Conservation (phyloP, 2,888 invertebrate genomes). For the Sericinus montela region DNA sequence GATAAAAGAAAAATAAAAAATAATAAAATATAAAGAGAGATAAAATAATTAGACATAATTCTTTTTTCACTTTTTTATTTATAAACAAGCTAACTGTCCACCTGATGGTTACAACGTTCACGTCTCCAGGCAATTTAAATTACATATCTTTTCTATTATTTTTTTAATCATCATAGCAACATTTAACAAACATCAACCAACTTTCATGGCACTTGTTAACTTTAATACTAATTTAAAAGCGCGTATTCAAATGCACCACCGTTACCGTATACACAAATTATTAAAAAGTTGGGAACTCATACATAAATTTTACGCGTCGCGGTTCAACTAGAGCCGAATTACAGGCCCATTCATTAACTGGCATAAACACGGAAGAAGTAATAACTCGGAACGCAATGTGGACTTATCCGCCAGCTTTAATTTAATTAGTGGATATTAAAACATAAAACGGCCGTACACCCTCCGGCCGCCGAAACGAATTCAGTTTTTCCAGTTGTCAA, state of each 20-base stretch:
- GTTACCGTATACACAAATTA: constrained; percentile 4
- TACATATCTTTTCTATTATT: too few species aligned
- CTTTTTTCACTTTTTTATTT: too few species aligned
- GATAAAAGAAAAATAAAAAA: too few species aligned
- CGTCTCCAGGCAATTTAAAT: too few species aligned
- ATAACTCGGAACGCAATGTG: constrained; percentile 24
- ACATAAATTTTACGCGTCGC: constrained; percentile 12
- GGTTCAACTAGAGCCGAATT: constrained; percentile 21
- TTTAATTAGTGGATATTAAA: constrained; percentile 26
- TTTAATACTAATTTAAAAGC: not conserved
- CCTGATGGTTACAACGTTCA: too few species aligned
- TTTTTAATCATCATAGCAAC: too few species aligned
- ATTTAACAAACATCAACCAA: not conserved
- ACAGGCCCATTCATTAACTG: constrained; percentile 25
- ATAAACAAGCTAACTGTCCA: too few species aligned
- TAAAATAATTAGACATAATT: too few species aligned
- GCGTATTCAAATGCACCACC: not conserved
- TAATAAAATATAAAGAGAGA: too few species aligned
- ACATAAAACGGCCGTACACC: constrained; percentile 20
- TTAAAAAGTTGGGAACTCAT: constrained; percentile 17
- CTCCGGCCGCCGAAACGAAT: constrained; percentile 23
- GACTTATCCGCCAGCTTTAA: constrained; percentile 24
- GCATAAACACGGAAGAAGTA: constrained; percentile 24
- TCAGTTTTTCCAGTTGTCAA: constrained; percentile 20
- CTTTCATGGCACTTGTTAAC: not conserved